Evolutionary conservation across 2,113 vertebrate species (phyloP), one percentile per base, ranked within the genome.

Genomic region (Eolophus roseicapilla): DNA sequence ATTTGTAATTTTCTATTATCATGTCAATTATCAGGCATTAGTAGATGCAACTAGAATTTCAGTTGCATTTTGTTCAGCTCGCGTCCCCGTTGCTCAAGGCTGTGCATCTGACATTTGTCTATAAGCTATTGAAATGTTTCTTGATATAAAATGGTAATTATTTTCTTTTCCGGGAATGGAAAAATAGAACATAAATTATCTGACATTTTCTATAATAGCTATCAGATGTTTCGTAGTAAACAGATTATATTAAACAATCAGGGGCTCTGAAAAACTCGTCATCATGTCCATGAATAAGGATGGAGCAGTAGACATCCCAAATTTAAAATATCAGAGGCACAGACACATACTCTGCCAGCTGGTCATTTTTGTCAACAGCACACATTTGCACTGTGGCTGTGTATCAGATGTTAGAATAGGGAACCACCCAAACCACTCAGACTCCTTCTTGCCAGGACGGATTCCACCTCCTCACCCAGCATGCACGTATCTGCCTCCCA

Each of bases 21-120:
- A 86, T 77, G 88, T 91, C 92, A 88, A 93, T 92, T 96, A 93
- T 89, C 39, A 93, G 91, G 65, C 71, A 88, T 80, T 92, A 79
- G 60, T 68, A 92, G 92, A 96, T 79, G 65, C 62, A 96, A 83
- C 37, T 39, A 77, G 64, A 79, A 84, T 80, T 59, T 59, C 6
- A 1, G 57, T 13, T 59, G 57, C 57, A 35, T 59, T 92, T 93
- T 82, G 93, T 92, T 93, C 92, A 92, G 68, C 77, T 92, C 79
- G 35, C 80, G 82, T 86, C 35, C 46, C 50, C 49, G 47, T 49
- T 77, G 85, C 85, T 94, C 64, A 88, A 29, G 78, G 73, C 82
- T 93, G n/a, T 82, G 79, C 52, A 94, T 90, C 82, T 92, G 80
- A 92, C 92, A 88, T 82, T 95, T 92, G 39, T 50, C 75, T 92